A percentile compares a stretch with the other conserved stretches of the same genome.
phyloP scores from a whole-genome alignment of 30 jellyfish, hydroid and myxozoan species.

The Aurelia sp. region DNA sequence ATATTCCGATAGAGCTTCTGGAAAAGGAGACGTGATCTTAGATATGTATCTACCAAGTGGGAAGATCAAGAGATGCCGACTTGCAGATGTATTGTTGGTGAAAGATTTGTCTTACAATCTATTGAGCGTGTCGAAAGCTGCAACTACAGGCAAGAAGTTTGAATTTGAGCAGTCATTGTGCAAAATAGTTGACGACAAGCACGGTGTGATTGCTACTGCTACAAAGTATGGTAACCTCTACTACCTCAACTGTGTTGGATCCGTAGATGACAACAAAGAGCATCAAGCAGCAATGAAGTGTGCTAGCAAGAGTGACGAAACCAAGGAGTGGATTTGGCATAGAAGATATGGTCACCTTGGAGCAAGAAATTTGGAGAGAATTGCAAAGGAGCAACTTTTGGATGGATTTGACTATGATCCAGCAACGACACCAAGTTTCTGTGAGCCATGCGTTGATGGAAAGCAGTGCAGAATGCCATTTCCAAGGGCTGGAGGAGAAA shows the following conservation, averaged over 20 bases:
- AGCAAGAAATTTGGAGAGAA: background rate
- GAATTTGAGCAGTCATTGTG: conserved; percentile 15
- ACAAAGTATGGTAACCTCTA: conserved; percentile 43
- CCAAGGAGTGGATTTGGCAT: conserved; percentile 40
- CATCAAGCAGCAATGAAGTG: background rate
- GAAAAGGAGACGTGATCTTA: conserved; percentile 7
- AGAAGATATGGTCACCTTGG: conserved; percentile 67
- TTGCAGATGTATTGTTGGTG: conserved; percentile 5
- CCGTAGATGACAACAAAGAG: background rate
- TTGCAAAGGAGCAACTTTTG: conserved; percentile 19
- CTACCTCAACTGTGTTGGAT: conserved; percentile 52
- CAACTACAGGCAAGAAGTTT: conserved; percentile 21
- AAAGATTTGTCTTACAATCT: conserved; percentile 28
- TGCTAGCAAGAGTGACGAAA: background rate
- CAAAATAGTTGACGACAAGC: background rate
- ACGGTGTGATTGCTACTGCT: conserved; percentile 21
- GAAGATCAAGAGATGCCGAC: background rate
- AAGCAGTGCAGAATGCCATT: conserved; percentile 34
- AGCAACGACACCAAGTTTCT: background rate
- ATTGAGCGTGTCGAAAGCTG: conserved; percentile 39
- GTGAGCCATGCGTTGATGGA: conserved; percentile 50
- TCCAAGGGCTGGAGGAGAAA: conserved; percentile 54
- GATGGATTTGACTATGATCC: conserved; percentile 50
- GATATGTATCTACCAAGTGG: conserved; percentile 32
- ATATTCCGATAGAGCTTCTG: conserved; percentile 21